Evolutionary conservation across 2,113 vertebrate species (phyloP), one percentile per base, ranked within the genome.

Genomic region (Chloroceryle aenea): DNA sequence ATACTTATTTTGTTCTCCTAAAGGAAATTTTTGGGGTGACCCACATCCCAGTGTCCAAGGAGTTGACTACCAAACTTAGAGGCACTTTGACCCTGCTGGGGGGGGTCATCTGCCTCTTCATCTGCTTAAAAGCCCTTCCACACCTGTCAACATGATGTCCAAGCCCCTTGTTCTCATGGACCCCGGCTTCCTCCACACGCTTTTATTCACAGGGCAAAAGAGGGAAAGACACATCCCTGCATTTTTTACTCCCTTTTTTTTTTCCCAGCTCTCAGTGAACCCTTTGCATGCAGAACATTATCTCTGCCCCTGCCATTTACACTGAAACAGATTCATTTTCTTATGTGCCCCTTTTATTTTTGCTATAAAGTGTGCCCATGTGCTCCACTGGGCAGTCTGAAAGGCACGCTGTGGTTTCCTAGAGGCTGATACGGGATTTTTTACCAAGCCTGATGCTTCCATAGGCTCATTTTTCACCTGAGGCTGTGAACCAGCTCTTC

Each of bases 21-120:
- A 40, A 48, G 58, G 25, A 79, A 79, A 27, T 61, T 40, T 19
- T 89, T 84, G 50, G n/a, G 36, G 13, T 80, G 63, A 36, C 29
- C 40, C 0, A 0, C 34, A 45, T 72, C 22, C 50, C 20, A 2
- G 4, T 3, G 0, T n/a, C 58, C 4, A 0, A 26, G 25, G 56
- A 74, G 21, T 23, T 55, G 58, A 8, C 19, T 83, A 61, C 66
- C 74, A 78, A 64, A 75, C 8, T 14, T 75, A 36, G 30, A n/a
- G 68, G 52, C 21, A 9, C 32, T 53, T 53, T 66, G 66, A 48
- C 17, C 17, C 14, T 34, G 29, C 9, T 8, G 4, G 10, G 12
- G 12, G 34, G 7, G 2, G 58, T 78, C 21, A 36, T 20, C 38
- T 62, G 42, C n/a, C 21, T 52, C 30, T 81, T 74, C 15, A 47